Base-by-base conservation (phyloP, 2,888 invertebrate species). In the Brachynemurus nebulosus region DNA sequence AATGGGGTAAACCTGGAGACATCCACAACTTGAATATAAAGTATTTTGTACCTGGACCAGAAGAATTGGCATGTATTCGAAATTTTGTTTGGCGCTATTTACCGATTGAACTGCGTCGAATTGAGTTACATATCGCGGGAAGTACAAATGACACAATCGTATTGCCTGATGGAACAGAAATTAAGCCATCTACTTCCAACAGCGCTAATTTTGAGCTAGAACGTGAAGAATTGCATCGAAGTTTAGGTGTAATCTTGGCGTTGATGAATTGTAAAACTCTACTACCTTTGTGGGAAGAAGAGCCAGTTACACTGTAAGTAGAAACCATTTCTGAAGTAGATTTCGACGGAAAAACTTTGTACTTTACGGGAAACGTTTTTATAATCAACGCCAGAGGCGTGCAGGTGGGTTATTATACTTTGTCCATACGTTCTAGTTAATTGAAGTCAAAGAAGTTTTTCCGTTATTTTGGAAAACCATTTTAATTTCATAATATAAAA, bases 1-100 rank as follows among this genome's bases (percentile, higher is more conserved):
- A 88, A 52, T 95, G 93, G 93, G 92, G 88, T 0, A 70, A 71
- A 47, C 71, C 81, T 0, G 74, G 78, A 14, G 67, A 80, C 52
- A 61, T 84, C 16, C 67, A 78, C 44, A 70, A 78, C 19, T 66
- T 82, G 14, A 67, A 76, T 6, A 65, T 89, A 16, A 66, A 76
- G 33, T 92, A 89, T 89, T 85, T 86, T 56, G 67, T 80, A 38
- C 90, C 92, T 0, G 73, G 69, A 17, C 67, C 70, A 17, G 73
- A 72, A 30, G 90, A 90, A 59, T 71, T 83, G 1, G 61, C 65
- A 1, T 74, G 76, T 48, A 76, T 81, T 2, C 76, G 80, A 54
- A 66, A 68, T 54, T 57, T 92, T 7, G 63, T 81, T 11, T 67
- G 72, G 46, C 71, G 72, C 52, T 84, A 80, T 59, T 60, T 89